Evolutionary conservation across 2,797 vertebrate genomes (phyloP).

Genomic region (Staurois parvus): DNA sequence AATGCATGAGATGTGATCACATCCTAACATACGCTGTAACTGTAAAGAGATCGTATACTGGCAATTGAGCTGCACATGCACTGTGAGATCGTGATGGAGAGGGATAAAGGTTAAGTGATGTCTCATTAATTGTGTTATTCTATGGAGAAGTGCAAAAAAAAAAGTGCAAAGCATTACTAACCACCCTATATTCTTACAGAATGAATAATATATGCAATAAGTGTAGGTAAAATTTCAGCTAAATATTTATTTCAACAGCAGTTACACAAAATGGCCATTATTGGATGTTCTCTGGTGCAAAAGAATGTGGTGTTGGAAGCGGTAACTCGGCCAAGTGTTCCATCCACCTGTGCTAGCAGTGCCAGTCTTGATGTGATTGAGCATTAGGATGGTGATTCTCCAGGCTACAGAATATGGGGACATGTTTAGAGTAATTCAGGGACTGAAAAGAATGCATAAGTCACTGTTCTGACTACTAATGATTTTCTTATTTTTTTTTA

Average conservation of each 20-base stretch:
- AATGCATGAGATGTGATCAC: slow-evolving; percentile 47
- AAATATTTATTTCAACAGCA: neutral
- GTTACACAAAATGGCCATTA: no score
- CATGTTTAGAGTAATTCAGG: no score
- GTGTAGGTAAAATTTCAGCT: neutral
- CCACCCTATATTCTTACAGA: slow-evolving; percentile 27
- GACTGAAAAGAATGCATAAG: no score
- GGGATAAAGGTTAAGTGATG: slow-evolving; percentile 47
- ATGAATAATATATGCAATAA: neutral
- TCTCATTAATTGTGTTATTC: slow-evolving; percentile 58
- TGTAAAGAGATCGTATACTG: neutral
- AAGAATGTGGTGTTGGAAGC: no score
- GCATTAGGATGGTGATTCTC: no score
- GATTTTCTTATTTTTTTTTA: no score
- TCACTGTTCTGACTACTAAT: no score
- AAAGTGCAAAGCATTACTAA: slow-evolving; percentile 36
- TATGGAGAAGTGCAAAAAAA: slow-evolving; percentile 35
- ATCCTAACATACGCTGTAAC: slow-evolving; percentile 22
- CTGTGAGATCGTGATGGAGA: neutral
- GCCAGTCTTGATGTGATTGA: no score
- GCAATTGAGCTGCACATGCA: slow-evolving; percentile 5
- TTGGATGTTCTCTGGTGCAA: no score
- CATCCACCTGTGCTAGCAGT: no score
- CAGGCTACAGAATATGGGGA: no score
- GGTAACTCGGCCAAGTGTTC: no score